A percentile compares a stretch with the other conserved stretches of the same genome.
phyloP scores from a whole-genome alignment of 2,888 invertebrate genomes.

The Pyrgus malvae region DNA sequence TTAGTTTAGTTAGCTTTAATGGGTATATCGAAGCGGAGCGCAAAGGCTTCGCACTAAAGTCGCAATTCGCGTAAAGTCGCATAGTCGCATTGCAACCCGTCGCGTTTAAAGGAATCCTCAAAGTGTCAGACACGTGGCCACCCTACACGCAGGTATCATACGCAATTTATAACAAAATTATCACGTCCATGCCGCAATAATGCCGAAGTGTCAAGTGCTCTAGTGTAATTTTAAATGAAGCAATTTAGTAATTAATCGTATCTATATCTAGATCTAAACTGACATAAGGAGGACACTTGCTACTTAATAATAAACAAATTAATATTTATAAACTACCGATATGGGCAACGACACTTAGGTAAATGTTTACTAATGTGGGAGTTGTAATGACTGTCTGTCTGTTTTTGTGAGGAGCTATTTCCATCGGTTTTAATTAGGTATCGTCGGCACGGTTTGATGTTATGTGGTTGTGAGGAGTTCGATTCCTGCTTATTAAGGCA shows the following conservation, averaged over 20 bases:
- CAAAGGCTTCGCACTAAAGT: too few species aligned
- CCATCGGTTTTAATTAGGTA: not conserved
- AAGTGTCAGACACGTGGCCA: too few species aligned
- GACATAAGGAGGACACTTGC: constrained; percentile 33
- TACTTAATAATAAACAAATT: constrained; percentile 21
- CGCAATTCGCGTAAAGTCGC: too few species aligned
- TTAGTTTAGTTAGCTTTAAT: too few species aligned
- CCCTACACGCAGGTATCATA: constrained; percentile 17
- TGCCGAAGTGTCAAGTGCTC: constrained; percentile 17
- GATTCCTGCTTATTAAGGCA: too few species aligned
- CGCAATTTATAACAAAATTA: constrained; percentile 26
- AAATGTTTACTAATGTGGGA: constrained; percentile 6
- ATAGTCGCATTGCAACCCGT: too few species aligned
- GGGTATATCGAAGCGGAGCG: too few species aligned
- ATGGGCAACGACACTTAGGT: constrained; percentile 11
- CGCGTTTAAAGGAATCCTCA: too few species aligned
- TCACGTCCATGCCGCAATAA: constrained; percentile 21
- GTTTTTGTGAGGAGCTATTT: not conserved
- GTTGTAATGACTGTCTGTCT: constrained; percentile 3
- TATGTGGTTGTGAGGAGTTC: too few species aligned
- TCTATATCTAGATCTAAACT: constrained; percentile 32
- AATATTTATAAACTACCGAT: constrained; percentile 14
- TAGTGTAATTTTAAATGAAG: constrained; percentile 16
- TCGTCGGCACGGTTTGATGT: too few species aligned
- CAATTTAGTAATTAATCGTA: constrained; percentile 31